These are phyloP conservation scores for Hydropotes inermis DNA, from an alignment of 2,113 vertebrate genomes.

Conservation along the genomic window DNA sequence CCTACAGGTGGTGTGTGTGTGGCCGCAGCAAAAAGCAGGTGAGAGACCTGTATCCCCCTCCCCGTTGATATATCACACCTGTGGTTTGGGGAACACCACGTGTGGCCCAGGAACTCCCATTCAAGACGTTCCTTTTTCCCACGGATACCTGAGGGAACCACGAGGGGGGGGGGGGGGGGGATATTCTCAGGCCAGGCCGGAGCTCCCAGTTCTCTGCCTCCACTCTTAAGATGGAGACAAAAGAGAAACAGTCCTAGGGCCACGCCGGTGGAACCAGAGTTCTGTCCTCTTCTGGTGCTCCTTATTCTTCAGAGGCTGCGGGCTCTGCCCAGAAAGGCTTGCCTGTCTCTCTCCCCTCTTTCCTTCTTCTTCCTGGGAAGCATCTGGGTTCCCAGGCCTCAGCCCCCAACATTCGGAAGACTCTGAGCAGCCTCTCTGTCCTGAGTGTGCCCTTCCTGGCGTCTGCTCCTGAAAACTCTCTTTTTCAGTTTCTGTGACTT, in stretches of 20 bases:
- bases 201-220: not conserved
- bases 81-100: not conserved
- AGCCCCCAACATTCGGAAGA: not conserved
- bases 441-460: not conserved
- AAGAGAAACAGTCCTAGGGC: not conserved
- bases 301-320: not conserved
- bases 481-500: not conserved
- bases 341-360: not conserved
- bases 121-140: not conserved
- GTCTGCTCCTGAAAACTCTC: not conserved
- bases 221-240: not conserved
- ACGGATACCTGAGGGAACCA: not conserved
- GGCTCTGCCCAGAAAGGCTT: not conserved
- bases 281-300: not conserved
- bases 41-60: not conserved
- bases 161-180: not conserved
- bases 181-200: not conserved
- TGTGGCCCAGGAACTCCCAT: not conserved
- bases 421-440: not conserved
- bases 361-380: not conserved
- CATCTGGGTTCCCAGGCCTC: not conserved
- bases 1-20: constrained; percentile 88
- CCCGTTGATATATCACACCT: fast-evolving
- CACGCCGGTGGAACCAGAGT: fast-evolving
- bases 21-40: constrained; percentile 90